Evolutionary conservation across 2,113 vertebrate species (phyloP), one percentile per base, ranked within the genome.

Genomic region (Lophotis ruficrista): DNA sequence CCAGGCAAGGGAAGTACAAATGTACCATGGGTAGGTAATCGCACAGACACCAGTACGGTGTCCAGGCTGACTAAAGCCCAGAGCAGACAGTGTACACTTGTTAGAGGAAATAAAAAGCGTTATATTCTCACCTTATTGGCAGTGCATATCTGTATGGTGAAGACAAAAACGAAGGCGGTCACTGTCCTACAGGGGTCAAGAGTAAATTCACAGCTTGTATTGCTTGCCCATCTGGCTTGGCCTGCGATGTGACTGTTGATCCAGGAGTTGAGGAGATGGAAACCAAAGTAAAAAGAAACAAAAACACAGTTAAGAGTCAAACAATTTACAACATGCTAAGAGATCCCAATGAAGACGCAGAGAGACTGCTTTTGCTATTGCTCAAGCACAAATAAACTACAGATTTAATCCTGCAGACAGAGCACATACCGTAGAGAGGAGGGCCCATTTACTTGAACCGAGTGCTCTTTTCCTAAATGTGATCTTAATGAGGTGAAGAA

Each of bases 101-200:
- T 16, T 12, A 53, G 14, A 88, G 70, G 60, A 97, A 93, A 85
- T 9, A 65, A 62, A 93, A 76, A 56, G 33, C 43, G 10, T 38
- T 11, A 24, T 27, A 16, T 86, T 79, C 98, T 98, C 97, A 98
- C 98, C 98, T 98, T 97, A 96, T 80, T 80, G 30, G 78, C 61
- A 94, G 57, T n/a, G 78, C 85, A 30, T 96, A 93, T 97, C 92
- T 88, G 90, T 91, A 70, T 0, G 8, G 75, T 21, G 87, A 96
- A 94, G 66, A 89, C 28, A 83, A 94, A 84, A 87, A 61, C 12
- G 37, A 90, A 10, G 87, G 83, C 48, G 87, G 47, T 85, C 48
- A 89, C 51, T 87, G 92, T 95, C 85, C 90, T 79, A 41, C 3
- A 28, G 23, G 87, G 82, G 65, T 72, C 83, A 88, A 76, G 83